Evolutionary conservation across 2,888 invertebrate genomes (phyloP), one percentile per base, ranked within the genome.

Genomic region (Synergus japonicus): DNA sequence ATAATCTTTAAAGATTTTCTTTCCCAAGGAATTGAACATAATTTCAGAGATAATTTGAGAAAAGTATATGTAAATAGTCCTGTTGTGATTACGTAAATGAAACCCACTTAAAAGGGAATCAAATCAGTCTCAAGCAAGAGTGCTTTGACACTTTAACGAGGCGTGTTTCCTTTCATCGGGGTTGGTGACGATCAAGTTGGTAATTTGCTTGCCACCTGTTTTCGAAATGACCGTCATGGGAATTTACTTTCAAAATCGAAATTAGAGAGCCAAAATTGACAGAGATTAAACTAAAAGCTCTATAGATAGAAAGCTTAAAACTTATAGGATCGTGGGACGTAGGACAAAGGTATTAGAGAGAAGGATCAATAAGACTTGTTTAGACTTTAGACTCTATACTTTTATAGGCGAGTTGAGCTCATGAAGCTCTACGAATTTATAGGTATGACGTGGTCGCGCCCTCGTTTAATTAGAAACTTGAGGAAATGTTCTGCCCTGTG

Each of bases 381-480:
- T 9, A 54, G 37, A 29, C 29, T 29, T 29, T 29, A 29, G 4
- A 12, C 46, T 60, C 22, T 60, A 54, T 9, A 44, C 65, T 69
- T 69, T 69, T 49, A 69, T 22, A 1, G 46, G 13, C 49, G 46
- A 46, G 46, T 0, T 49, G 15, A 67, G 46, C 67, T n/a, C 37
- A 54, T 49, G 37, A 73, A 37, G n/a, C 41, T 37, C 73, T 41
- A 37, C 37, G 49, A 73, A 73, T 73, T 73, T 69, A 69, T 54
- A 69, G 69, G 69, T 69, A 49, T 60, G 43, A 29, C 60, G 60
- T n/a, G 58, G 44, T 60, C 63, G 44, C 43, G 44, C 46, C 63
- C 46, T 15, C 44, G 29, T 18, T 76, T 76, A 76, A 76, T 76
- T 76, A 76, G 63, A 63, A 76, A 76, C 76, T 63, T 64, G 43